These are phyloP conservation scores for Leptonema lineaticorne DNA, from an alignment of 1,140 invertebrate genomes.

Conservation along the genomic window DNA sequence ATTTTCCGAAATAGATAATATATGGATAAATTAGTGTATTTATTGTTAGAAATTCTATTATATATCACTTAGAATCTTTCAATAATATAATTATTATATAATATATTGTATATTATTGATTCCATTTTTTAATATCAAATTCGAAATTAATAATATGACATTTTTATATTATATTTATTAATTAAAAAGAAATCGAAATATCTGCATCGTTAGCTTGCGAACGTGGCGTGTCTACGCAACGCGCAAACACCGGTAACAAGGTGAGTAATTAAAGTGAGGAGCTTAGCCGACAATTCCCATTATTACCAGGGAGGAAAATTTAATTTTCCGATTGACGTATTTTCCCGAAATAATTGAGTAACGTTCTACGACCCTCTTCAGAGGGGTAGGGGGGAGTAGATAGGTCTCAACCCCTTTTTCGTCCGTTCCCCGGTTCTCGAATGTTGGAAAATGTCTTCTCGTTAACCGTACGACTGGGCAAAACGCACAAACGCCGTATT, in stretches of 20 bases:
- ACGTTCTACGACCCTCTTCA: neutral
- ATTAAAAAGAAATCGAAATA: no score
- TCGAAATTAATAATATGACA: neutral
- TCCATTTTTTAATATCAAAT: neutral
- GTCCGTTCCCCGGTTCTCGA: neutral
- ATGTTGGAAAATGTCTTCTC: slow-evolving; percentile 17
- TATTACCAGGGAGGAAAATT: slow-evolving; percentile 21
- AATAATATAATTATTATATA: no score
- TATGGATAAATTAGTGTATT: neutral
- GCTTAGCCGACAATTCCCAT: slow-evolving; percentile 17
- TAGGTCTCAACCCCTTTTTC: neutral
- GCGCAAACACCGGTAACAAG: slow-evolving; percentile 5
- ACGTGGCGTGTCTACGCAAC: neutral
- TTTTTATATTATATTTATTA: neutral
- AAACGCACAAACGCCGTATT: slow-evolving; percentile 12
- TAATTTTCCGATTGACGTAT: slow-evolving; percentile 27
- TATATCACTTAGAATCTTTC: neutral
- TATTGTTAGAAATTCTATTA: neutral
- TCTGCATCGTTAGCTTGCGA: no score
- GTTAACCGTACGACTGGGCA: no score
- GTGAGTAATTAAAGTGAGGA: slow-evolving; percentile 22
- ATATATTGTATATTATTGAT: no score
- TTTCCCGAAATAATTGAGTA: slow-evolving; percentile 23
- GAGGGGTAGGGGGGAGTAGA: no score
- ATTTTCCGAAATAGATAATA: neutral